Percentiles rank a stretch among this genome's conserved stretches.
phyloP scores from a whole-genome alignment of 2,888 invertebrate species.

The Aricia artaxerxes region DNA sequence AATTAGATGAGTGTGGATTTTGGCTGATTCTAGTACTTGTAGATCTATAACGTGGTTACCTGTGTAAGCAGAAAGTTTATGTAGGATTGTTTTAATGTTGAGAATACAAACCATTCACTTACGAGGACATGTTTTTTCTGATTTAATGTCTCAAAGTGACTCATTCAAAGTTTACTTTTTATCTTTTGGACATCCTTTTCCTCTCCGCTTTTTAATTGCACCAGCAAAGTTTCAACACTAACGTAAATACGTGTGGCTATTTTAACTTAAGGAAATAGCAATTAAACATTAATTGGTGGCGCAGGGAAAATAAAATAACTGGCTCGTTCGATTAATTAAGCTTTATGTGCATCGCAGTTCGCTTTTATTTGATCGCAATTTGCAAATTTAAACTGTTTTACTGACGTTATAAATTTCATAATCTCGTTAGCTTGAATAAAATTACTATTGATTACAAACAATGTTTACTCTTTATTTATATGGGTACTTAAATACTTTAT shows the following conservation, averaged over 20 bases:
- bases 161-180: neutral
- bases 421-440: slow-evolving; percentile 17
- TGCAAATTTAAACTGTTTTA: slow-evolving; percentile 33
- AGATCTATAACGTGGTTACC: neutral
- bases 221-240: slow-evolving; percentile 10
- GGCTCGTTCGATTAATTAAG: slow-evolving; percentile 43
- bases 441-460: neutral
- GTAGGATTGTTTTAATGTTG: neutral
- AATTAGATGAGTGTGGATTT: slow-evolving; percentile 8
- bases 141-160: neutral
- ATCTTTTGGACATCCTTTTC: slow-evolving; percentile 18
- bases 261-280: slow-evolving; percentile 47
- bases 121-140: neutral
- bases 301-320: slow-evolving; percentile 44
- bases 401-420: slow-evolving; percentile 29
- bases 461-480: neutral
- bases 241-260: slow-evolving; percentile 44
- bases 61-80: neutral
- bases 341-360: slow-evolving; percentile 39
- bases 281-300: slow-evolving; percentile 47
- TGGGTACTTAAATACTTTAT: neutral
- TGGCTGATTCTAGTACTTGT: neutral
- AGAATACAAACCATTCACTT: neutral
- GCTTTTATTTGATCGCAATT: slow-evolving; percentile 45
- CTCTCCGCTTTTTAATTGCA: slow-evolving; percentile 13